Evolutionary conservation across 2,113 vertebrate species (phyloP), one percentile per base, ranked within the genome.

Genomic region (Tupaia chinensis): DNA sequence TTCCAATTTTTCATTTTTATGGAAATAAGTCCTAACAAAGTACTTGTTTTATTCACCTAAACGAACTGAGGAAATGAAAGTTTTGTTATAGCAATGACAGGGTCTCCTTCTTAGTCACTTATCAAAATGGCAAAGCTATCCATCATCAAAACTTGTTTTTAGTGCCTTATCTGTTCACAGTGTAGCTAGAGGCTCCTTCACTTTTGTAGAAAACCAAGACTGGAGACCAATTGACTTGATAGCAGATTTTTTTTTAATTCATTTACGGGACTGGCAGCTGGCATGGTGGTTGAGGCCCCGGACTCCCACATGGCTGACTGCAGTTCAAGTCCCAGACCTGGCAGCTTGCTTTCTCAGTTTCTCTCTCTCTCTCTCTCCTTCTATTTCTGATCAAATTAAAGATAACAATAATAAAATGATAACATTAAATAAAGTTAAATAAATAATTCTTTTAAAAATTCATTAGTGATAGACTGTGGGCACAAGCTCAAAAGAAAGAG

Each of bases 1-100:
- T 85, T n/a, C 69, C 10, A 85, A 80, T 22, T 90, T 89, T 95
- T 85, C 69, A 82, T 89, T 87, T 95, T 89, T 61, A 82, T 53
- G 66, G 34, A 90, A 5, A 7, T 80, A 87, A 95, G 9, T 34
- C 23, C 92, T 81, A 17, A 87, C 66, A 87, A 70, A 92, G 20
- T 32, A 15, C 11, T 93, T 66, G 56, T 58, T 86, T 78, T 56
- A 89, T 65, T 56, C 70, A 80, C 58, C 14, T 91, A 81, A 94
- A 65, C 16, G 76, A 77, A 66, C 13, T 69, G 14, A 82, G 29
- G 56, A 85, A 81, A 85, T 76, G 13, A 61, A 91, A 84, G 10
- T 56, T 68, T 89, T 78, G 23, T 78, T 72, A n/a, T n/a, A n/a
- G n/a, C n/a, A n/a, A n/a, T n/a, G 32, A 32, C 44, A 82, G 32